Conservation (phyloP, 64 coral and sea anemone genomes). For the Actinia equina region DNA sequence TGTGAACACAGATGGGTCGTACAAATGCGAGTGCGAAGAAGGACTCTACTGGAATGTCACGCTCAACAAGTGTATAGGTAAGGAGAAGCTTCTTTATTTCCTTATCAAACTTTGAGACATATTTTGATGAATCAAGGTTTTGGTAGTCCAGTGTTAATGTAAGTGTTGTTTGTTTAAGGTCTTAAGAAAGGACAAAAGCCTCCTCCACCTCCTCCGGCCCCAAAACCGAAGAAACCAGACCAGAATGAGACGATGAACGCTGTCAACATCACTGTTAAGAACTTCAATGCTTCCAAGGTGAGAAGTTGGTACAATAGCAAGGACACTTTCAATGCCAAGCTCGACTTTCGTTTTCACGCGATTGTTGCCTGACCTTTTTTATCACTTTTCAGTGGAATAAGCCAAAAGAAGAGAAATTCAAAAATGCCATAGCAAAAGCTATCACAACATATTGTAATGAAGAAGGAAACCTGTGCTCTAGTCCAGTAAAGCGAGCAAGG, state of each 20-base stretch:
- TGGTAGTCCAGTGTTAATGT: no score
- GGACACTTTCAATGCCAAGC: not conserved
- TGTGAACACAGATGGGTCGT: slow-evolving; percentile 45
- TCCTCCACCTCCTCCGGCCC: not conserved
- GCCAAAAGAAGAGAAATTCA: slow-evolving; percentile 14
- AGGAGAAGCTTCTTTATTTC: not conserved
- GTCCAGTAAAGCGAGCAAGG: not conserved
- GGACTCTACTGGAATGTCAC: slow-evolving; percentile 24
- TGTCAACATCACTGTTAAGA: not conserved
- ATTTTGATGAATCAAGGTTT: no score
- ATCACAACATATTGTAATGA: not conserved
- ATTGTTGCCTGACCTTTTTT: not conserved
- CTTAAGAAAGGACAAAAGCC: not conserved
- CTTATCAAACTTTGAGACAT: no score
- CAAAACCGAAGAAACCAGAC: not conserved
- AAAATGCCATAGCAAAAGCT: not conserved
- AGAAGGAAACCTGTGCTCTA: not conserved
- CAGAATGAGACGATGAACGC: not conserved
- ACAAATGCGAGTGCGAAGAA: no score
- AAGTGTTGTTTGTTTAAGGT: not conserved
- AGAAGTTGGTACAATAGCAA: not conserved
- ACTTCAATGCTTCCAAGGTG: not conserved
- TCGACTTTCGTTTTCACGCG: not conserved
- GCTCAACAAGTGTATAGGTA: slow-evolving; percentile 38
- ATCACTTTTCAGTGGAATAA: slow-evolving; percentile 11